Evolutionary conservation across 2,888 invertebrate genomes (phyloP).

Genomic region (Dolomedes plantarius): DNA sequence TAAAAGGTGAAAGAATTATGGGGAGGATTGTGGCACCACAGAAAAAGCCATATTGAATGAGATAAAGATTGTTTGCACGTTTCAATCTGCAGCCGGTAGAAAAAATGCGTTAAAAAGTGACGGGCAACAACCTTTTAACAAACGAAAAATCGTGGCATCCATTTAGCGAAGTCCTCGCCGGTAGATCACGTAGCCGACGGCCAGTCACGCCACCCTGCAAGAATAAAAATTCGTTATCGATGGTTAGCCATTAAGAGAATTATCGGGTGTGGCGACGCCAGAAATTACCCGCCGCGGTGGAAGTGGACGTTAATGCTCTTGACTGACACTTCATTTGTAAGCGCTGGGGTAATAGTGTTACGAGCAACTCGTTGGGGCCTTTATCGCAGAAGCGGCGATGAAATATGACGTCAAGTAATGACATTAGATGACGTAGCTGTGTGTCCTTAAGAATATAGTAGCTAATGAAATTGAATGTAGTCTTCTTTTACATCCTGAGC

Average conservation of each 20-base stretch:
- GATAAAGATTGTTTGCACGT: slow-evolving; percentile 70
- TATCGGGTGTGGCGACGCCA: slow-evolving; percentile 10
- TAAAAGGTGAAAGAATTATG: slow-evolving; percentile 16
- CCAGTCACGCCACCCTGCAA: slow-evolving; percentile 37
- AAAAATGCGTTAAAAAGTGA: slow-evolving; percentile 47
- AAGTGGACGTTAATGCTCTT: slow-evolving; percentile 15
- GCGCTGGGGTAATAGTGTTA: not conserved
- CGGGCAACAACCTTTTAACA: slow-evolving; percentile 70
- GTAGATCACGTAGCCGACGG: slow-evolving; percentile 59
- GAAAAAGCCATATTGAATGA: slow-evolving; percentile 51
- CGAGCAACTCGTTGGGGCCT: not conserved
- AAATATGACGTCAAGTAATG: slow-evolving; percentile 18
- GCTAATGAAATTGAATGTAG: not conserved
- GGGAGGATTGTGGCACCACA: slow-evolving; percentile 3
- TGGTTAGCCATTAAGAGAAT: slow-evolving; percentile 16
- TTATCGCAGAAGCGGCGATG: not conserved
- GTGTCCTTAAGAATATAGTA: not conserved
- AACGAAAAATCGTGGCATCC: slow-evolving; percentile 64
- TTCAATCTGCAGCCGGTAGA: slow-evolving; percentile 56
- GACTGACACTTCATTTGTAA: slow-evolving; percentile 16
- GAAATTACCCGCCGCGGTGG: slow-evolving; percentile 3
- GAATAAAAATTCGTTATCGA: slow-evolving; percentile 11
- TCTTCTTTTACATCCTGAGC: not conserved
- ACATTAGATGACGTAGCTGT: slow-evolving; percentile 1
- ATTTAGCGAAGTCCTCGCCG: slow-evolving; percentile 36